Conservation (phyloP, 2,113 vertebrate species). For the Ivindomyrus marchei region DNA sequence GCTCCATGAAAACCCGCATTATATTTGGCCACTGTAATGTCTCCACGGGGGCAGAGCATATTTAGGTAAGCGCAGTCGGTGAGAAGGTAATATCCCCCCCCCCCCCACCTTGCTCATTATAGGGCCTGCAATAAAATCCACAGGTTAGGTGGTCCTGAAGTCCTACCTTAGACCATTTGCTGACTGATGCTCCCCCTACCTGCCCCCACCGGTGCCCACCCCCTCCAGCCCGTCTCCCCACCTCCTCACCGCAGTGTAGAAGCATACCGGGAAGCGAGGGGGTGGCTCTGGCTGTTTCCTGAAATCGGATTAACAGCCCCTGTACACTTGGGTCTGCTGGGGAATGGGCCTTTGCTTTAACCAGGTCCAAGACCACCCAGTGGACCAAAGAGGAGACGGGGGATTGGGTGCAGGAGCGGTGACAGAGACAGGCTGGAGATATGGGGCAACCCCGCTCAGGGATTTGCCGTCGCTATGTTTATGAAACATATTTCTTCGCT, state of each 20-base stretch:
- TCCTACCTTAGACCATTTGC: constrained; percentile 56
- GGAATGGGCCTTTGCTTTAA: constrained; percentile 59
- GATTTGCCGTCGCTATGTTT: constrained; percentile 28
- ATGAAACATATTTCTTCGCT: constrained; percentile 30
- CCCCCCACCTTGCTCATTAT: constrained; percentile 56
- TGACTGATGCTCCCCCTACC: constrained; percentile 55
- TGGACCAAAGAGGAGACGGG: constrained; percentile 46
- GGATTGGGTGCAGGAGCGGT: constrained; percentile 36
- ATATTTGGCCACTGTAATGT: constrained; percentile 70
- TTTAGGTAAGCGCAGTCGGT: constrained; percentile 57
- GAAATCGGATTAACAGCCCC: constrained; percentile 74
- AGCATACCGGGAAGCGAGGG: constrained; percentile 51
- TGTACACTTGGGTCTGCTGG: constrained; percentile 65
- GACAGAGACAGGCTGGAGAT: constrained; percentile 32
- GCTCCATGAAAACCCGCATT: constrained; percentile 81
- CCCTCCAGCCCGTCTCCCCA: constrained; percentile 32
- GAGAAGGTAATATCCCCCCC: constrained; percentile 71
- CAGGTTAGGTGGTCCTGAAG: constrained; percentile 76
- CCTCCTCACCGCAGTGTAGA: constrained; percentile 36
- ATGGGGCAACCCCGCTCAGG: constrained; percentile 18
- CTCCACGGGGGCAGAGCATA: constrained; percentile 63
- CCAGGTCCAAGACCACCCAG: constrained; percentile 56
- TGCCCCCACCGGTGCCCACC: background rate
- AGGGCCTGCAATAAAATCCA: constrained; percentile 67
- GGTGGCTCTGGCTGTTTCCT: constrained; percentile 61